A percentile compares a stretch with the other conserved stretches of the same genome.
These are phyloP conservation scores for Neomonachus schauinslandi DNA, from an alignment of 2,113 vertebrate genomes.

Conservation along the genomic window DNA sequence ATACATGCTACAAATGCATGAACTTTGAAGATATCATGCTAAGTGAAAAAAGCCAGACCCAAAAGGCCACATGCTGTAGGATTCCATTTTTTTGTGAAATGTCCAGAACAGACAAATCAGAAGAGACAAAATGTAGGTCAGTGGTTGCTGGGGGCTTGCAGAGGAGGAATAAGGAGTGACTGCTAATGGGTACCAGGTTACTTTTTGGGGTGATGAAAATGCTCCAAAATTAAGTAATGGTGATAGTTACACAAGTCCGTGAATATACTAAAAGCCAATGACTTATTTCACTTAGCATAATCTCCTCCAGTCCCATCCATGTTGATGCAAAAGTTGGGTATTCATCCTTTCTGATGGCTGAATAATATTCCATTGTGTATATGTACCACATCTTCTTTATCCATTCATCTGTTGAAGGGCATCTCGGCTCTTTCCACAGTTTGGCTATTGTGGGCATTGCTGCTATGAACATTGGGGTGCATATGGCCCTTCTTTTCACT, in stretches of 20 bases:
- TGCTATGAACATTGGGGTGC: too few species aligned
- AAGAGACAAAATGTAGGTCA: neutral
- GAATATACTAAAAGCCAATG: neutral
- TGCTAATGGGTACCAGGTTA: neutral
- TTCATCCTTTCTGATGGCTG: too few species aligned
- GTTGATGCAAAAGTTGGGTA: too few species aligned
- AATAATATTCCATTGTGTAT: too few species aligned
- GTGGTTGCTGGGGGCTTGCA: neutral
- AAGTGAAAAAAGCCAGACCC: neutral
- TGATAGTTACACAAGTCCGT: neutral
- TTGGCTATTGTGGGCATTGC: too few species aligned
- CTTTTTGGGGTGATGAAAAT: neutral
- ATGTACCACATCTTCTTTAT: too few species aligned
- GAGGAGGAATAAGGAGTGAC: neutral
- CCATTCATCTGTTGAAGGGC: too few species aligned
- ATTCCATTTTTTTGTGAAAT: neutral
- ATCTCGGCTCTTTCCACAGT: too few species aligned
- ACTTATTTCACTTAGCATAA: too few species aligned
- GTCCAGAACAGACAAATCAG: neutral
- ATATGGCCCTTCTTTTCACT: too few species aligned
- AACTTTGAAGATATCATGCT: neutral
- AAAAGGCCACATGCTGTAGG: neutral
- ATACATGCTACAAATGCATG: neutral
- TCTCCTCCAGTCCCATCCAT: too few species aligned
- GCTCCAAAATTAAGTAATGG: neutral